Evolutionary conservation across 2,113 vertebrate species (phyloP).

Genomic region (Microcebus lehilahytsara): DNA sequence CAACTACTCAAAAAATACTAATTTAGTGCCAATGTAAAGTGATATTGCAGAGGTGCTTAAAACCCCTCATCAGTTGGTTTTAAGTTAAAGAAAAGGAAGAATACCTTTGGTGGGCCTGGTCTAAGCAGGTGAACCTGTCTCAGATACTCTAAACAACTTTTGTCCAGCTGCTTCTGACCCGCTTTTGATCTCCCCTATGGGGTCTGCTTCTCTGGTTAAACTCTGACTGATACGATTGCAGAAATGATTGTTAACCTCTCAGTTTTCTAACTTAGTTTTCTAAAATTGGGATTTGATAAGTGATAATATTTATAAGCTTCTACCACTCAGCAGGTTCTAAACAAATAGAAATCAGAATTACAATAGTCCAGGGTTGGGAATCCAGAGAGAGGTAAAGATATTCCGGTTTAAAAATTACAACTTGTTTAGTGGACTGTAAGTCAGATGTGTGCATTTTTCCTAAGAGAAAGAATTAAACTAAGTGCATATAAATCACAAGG

Average conservation of each 20-base stretch:
- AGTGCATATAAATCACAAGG: neutral
- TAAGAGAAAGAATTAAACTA: neutral
- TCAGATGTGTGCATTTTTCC: neutral
- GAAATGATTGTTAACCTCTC: neutral
- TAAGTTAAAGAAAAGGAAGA: neutral
- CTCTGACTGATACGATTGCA: neutral
- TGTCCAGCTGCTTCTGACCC: neutral
- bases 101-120: neutral
- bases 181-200: neutral
- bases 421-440: neutral
- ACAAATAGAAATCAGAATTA: neutral
- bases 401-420: neutral
- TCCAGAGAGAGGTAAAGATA: neutral
- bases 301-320: neutral
- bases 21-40: neutral
- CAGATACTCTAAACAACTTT: neutral
- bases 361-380: neutral
- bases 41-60: neutral
- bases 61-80: neutral
- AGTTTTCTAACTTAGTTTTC: neutral
- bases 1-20: neutral
- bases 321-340: neutral
- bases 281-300: neutral
- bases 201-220: neutral
- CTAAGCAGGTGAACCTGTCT: fast-evolving